Percentiles rank a stretch among this genome's conserved stretches.
Conservation (phyloP, 2,113 vertebrate genomes). For the Nematolebias whitei region DNA sequence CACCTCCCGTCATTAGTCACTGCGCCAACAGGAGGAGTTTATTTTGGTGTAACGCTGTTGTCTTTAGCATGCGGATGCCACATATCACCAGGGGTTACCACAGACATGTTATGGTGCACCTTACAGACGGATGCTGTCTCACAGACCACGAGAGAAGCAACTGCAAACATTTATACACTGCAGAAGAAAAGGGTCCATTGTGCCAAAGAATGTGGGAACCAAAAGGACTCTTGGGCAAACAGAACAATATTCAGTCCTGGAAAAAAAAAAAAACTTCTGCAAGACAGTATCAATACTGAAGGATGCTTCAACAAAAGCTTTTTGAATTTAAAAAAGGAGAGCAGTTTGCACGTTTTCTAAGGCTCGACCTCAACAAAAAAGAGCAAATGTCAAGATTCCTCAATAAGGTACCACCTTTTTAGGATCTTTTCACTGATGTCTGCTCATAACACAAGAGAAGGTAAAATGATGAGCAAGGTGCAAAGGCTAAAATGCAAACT, state of each 20-base stretch:
- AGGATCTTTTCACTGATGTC: too few species aligned
- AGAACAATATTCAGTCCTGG: not conserved
- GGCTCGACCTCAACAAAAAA: too few species aligned
- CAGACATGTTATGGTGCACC: constrained; percentile 42
- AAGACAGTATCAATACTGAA: not conserved
- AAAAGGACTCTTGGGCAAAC: not conserved
- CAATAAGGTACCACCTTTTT: too few species aligned
- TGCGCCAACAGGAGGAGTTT: constrained; percentile 37
- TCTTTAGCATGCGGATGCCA: constrained; percentile 59
- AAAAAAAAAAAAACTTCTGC: not conserved
- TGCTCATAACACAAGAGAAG: too few species aligned
- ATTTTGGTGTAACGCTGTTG: constrained; percentile 56
- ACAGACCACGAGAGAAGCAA: constrained; percentile 26
- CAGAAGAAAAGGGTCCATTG: constrained; percentile 10
- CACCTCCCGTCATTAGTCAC: constrained; percentile 53
- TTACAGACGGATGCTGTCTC: constrained; percentile 38
- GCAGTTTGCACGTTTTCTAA: too few species aligned
- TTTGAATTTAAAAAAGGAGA: too few species aligned
- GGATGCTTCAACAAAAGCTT: not conserved
- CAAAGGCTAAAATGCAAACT: too few species aligned
- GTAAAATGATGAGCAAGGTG: too few species aligned
- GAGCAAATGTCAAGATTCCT: too few species aligned
- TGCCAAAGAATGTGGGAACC: not conserved
- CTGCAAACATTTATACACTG: constrained; percentile 15
- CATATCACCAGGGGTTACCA: constrained; percentile 57